Evolutionary conservation across 2,797 vertebrate genomes (phyloP), one percentile per base, ranked within the genome.

Genomic region (Nasua narica): DNA sequence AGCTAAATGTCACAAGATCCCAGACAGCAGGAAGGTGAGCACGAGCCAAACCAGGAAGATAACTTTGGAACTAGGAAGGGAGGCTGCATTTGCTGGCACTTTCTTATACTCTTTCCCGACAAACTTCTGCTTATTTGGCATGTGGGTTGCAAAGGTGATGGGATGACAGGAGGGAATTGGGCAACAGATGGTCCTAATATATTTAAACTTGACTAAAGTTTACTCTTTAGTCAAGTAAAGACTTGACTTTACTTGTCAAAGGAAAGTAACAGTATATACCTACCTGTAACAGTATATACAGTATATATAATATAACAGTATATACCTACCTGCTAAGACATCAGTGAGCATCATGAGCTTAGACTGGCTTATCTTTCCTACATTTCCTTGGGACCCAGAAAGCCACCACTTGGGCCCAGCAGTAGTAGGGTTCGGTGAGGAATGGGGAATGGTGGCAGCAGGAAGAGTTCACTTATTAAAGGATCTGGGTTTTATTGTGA

Each of bases 181-280:
- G 18, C 52, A 86, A 93, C 46, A 50, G 87, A 76, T 16, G 19
- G 23, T 32, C 65, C 29, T 85, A 50, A 91, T 67, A 54, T 37
- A 62, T 93, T 95, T 92, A 90, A 94, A 95, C 32, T 90, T 92
- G 81, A 52, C 16, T 70, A 46, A 85, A 74, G 32, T 78, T 78
- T 72, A 92, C 67, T n/a, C n/a, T n/a, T n/a, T n/a, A n/a, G n/a
- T n/a, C n/a, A n/a, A n/a, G n/a, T n/a, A n/a, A n/a, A n/a, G n/a
- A n/a, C n/a, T n/a, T n/a, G n/a, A n/a, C n/a, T n/a, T n/a, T n/a
- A n/a, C n/a, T n/a, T n/a, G n/a, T n/a, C n/a, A n/a, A n/a, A n/a
- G n/a, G n/a, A n/a, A n/a, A n/a, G n/a, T n/a, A n/a, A n/a, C n/a
- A n/a, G n/a, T n/a, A n/a, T n/a, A n/a, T n/a, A n/a, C n/a, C n/a